phyloP scores from a whole-genome alignment of 2,888 invertebrate species.

The Tenodera sinensis region DNA sequence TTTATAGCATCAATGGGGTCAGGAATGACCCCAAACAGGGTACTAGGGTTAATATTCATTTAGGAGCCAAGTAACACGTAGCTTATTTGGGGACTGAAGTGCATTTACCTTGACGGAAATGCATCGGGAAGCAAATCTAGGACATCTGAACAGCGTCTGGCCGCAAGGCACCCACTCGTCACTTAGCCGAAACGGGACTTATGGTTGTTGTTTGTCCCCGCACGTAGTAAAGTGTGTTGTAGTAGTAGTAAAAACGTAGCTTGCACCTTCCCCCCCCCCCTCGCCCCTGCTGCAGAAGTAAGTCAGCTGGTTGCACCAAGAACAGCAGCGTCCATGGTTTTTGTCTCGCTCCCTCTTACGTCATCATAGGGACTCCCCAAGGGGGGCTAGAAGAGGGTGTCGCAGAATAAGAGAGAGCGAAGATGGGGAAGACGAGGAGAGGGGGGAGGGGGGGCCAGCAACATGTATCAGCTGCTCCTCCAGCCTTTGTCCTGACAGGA shows the following conservation, averaged over 20 bases:
- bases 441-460: conserved; percentile 5
- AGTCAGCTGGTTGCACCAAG: conserved; percentile 5
- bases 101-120: no score
- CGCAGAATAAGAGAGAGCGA: conserved; percentile 7
- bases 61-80: no score
- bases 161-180: neutral
- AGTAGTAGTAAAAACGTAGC: neutral
- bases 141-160: neutral
- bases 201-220: neutral
- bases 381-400: conserved; percentile 10
- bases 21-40: no score
- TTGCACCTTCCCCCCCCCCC: no score
- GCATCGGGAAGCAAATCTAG: neutral
- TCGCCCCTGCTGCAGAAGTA: neutral
- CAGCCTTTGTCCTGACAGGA: conserved; percentile 9
- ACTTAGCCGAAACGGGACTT: neutral
- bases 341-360: conserved; percentile 5
- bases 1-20: no score
- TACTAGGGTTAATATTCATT: no score
- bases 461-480: conserved; percentile 23
- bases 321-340: neutral
- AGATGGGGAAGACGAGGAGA: neutral
- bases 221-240: neutral
- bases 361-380: conserved; percentile 6
- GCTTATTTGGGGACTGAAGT: no score